A percentile compares a stretch with the other conserved stretches of the same genome.
phyloP scores from a whole-genome alignment of 2,113 vertebrate genomes.

The Proteles cristata region DNA sequence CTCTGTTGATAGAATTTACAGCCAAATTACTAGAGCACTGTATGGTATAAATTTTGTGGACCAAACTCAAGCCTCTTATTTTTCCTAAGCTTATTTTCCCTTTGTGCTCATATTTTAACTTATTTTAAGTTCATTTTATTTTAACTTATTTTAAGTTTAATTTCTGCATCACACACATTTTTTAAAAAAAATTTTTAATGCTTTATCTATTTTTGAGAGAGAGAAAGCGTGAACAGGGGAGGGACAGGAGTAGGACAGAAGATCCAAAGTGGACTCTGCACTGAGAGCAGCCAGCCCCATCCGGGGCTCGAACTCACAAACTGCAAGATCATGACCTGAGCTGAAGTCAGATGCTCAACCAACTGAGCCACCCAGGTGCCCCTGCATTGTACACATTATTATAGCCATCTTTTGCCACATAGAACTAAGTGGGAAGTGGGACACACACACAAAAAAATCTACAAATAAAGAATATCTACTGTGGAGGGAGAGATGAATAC shows the following conservation, averaged over 20 bases:
- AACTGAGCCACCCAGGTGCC: too few species aligned
- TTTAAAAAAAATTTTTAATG: too few species aligned
- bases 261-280: too few species aligned
- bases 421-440: background rate
- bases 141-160: background rate
- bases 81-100: constrained; percentile 20
- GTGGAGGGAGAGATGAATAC: background rate
- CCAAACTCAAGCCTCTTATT: background rate
- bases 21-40: constrained; percentile 18
- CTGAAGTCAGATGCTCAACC: too few species aligned
- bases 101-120: background rate
- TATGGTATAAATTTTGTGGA: background rate
- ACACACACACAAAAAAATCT: background rate
- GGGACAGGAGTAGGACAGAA: too few species aligned
- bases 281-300: too few species aligned
- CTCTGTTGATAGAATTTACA: background rate
- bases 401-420: background rate
- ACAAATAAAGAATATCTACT: background rate
- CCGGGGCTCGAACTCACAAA: too few species aligned
- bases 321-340: too few species aligned
- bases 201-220: too few species aligned
- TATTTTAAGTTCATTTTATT: constrained; percentile 50
- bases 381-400: background rate
- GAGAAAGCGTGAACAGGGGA: too few species aligned
- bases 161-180: background rate